phyloP scores from a whole-genome alignment of 2,113 vertebrate genomes.

The Hemiscyllium ocellatum region DNA sequence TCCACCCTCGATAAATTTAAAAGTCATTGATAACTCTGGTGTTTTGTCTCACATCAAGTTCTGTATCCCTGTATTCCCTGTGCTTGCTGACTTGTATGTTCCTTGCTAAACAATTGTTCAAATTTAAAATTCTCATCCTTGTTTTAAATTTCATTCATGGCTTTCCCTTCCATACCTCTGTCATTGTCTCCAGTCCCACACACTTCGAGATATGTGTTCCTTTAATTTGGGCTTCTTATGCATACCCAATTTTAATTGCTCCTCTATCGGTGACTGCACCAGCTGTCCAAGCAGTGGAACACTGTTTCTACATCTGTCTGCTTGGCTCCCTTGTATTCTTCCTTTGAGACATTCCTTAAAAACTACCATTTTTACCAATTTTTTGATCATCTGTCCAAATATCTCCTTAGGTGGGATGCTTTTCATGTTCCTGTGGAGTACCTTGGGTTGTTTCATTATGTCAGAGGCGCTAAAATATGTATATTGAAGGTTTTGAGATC shows the following conservation, averaged over 20 bases:
- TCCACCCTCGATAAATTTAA: neutral
- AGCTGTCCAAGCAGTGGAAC: neutral
- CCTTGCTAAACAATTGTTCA: neutral
- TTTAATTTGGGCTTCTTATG: neutral
- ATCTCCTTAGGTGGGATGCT: too few relatives aligned
- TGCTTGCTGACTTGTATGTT: neutral
- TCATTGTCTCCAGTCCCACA: neutral
- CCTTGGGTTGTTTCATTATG: too few relatives aligned
- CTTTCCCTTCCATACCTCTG: neutral
- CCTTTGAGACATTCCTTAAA: too few relatives aligned
- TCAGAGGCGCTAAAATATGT: too few relatives aligned
- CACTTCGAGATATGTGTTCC: neutral
- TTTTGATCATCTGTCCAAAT: too few relatives aligned
- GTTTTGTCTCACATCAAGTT: neutral
- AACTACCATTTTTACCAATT: too few relatives aligned
- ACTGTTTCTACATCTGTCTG: neutral
- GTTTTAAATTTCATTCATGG: neutral
- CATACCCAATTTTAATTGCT: neutral
- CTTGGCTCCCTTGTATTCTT: too few relatives aligned
- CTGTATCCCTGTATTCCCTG: too few relatives aligned
- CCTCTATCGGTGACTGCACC: neutral
- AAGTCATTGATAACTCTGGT: neutral
- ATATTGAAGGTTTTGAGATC: too few relatives aligned
- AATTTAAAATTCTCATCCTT: neutral
- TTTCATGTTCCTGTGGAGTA: too few relatives aligned